These are phyloP conservation scores for Hydrolagus colliei DNA, from an alignment of 2,797 vertebrate species.

Conservation along the genomic window DNA sequence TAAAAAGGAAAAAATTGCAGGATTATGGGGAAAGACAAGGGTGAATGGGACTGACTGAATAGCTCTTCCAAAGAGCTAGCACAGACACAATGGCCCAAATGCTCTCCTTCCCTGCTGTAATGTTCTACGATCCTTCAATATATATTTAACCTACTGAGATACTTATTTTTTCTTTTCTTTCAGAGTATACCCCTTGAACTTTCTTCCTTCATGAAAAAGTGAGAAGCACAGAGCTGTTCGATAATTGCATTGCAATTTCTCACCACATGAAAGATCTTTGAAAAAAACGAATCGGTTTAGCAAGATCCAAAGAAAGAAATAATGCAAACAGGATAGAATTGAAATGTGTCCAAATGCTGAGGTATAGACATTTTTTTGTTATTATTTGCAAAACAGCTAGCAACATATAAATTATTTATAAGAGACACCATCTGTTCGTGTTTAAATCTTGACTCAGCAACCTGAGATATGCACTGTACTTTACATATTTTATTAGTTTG, in stretches of 20 bases:
- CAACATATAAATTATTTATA: not conserved
- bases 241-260: not conserved
- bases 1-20: not conserved
- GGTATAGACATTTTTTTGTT: not conserved
- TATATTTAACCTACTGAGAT: not conserved
- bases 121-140: not conserved
- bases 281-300: not conserved
- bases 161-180: constrained; percentile 53
- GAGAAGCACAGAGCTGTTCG: constrained; percentile 37
- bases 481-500: not conserved
- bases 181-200: constrained; percentile 91
- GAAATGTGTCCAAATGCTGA: not conserved
- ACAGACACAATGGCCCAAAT: not conserved
- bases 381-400: not conserved
- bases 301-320: not conserved
- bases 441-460: not conserved
- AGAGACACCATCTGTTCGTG: not conserved
- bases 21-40: not conserved
- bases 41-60: not conserved
- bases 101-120: not conserved
- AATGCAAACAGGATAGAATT: not conserved
- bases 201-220: constrained; percentile 94
- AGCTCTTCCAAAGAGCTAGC: not conserved
- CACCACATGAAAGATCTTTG: not conserved
- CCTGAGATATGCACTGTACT: not conserved